Conservation (phyloP, 30 jellyfish, hydroid and myxozoan species). For the Hydractinia echinata region DNA sequence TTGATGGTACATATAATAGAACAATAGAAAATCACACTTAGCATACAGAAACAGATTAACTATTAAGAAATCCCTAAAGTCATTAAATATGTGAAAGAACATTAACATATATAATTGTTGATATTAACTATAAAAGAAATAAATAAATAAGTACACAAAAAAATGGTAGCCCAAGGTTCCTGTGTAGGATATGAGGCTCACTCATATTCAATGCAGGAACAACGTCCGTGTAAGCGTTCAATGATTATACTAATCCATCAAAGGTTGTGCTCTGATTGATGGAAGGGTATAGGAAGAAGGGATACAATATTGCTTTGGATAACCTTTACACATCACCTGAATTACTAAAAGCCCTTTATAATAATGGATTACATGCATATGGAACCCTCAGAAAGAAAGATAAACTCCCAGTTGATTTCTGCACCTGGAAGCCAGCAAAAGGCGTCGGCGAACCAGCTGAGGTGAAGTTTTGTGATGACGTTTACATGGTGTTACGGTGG, state of each 20-base stretch:
- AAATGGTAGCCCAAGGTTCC: too few relatives aligned
- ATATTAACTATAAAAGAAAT: too few relatives aligned
- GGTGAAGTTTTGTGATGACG: slow-evolving; percentile 22
- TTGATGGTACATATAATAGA: too few relatives aligned
- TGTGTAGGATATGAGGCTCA: too few relatives aligned
- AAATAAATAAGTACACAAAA: too few relatives aligned
- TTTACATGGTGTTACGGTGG: slow-evolving; percentile 25
- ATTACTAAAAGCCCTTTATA: slow-evolving; percentile 13
- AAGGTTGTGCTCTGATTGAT: slow-evolving; percentile 20
- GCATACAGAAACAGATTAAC: too few relatives aligned
- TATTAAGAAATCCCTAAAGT: too few relatives aligned
- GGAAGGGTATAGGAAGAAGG: slow-evolving; percentile 5
- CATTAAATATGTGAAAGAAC: too few relatives aligned
- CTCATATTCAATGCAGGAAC: too few relatives aligned
- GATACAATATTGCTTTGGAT: slow-evolving; percentile 23
- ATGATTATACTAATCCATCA: slow-evolving; percentile 21
- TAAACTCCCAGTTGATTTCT: slow-evolving; percentile 8
- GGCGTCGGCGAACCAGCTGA: slow-evolving; percentile 29
- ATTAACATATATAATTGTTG: too few relatives aligned
- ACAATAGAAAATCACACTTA: too few relatives aligned
- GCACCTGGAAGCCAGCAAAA: slow-evolving; percentile 22
- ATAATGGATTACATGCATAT: slow-evolving; percentile 11
- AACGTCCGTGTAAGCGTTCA: too few relatives aligned
- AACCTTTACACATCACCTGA: slow-evolving; percentile 28
- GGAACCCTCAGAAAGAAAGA: slow-evolving; percentile 24